Conservation (phyloP, 2,888 invertebrate genomes). For the Tetragonisca angustula region DNA sequence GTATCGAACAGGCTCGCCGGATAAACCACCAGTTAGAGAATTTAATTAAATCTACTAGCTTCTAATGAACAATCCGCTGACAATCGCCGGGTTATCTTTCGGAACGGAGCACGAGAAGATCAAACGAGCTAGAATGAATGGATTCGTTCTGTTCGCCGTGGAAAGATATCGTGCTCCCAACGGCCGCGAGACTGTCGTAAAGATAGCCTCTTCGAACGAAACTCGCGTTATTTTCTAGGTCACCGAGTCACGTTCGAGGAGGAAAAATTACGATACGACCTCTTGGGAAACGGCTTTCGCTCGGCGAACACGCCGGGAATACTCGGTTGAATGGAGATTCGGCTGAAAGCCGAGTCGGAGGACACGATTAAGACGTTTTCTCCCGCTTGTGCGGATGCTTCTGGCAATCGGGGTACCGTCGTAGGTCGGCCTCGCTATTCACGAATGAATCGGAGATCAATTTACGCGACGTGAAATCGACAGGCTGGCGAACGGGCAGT, state of each 20-base stretch:
- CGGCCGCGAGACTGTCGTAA: slow-evolving; percentile 25
- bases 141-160: slow-evolving; percentile 11
- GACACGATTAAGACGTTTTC: slow-evolving; percentile 39
- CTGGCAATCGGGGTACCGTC: not conserved
- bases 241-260: slow-evolving; percentile 16
- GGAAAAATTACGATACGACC: slow-evolving; percentile 25
- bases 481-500: not conserved
- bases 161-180: slow-evolving; percentile 32
- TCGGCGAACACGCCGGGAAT: not conserved
- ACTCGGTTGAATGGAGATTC: slow-evolving; percentile 37
- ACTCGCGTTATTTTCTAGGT: slow-evolving; percentile 33
- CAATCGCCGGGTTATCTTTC: not conserved
- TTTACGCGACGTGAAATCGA: slow-evolving; percentile 16
- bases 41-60: not conserved
- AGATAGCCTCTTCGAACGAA: slow-evolving; percentile 14
- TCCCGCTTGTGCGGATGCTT: not conserved
- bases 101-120: not conserved
- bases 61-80: not conserved
- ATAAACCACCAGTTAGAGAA: slow-evolving; percentile 41
- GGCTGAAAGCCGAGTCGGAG: slow-evolving; percentile 21
- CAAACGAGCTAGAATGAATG: slow-evolving; percentile 24
- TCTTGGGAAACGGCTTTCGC: slow-evolving; percentile 35
- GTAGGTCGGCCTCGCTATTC: slow-evolving; percentile 1
- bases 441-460: slow-evolving; percentile 7
- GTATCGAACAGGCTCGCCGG: slow-evolving; percentile 70